These are phyloP conservation scores for Atrichornis clamosus DNA, from an alignment of 2,113 vertebrate species.

Conservation along the genomic window DNA sequence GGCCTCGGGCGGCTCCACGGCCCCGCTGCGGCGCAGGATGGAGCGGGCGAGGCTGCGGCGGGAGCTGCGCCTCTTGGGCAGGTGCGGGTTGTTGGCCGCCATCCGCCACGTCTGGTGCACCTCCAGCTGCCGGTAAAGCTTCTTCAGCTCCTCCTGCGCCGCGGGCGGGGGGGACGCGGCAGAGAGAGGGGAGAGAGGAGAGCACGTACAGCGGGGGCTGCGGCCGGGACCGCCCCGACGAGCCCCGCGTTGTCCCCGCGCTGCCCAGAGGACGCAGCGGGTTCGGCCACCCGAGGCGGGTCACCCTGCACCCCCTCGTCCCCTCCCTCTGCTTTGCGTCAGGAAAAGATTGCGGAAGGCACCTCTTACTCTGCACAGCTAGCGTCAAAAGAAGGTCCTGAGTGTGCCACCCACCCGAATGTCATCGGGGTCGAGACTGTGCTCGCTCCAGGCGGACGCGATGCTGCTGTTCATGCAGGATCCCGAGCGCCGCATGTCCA, in stretches of 20 bases:
- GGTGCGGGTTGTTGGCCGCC: slow-evolving; percentile 88
- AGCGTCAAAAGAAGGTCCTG: slow-evolving; percentile 60
- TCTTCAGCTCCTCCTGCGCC: slow-evolving; percentile 90
- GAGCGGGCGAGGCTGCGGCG: slow-evolving; percentile 79
- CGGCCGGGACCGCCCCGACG: fast-evolving
- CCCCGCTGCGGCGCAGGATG: slow-evolving; percentile 68
- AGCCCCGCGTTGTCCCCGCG: fast-evolving
- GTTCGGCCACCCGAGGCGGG: background rate
- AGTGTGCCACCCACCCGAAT: slow-evolving; percentile 83
- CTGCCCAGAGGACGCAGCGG: background rate
- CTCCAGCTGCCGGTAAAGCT: slow-evolving; percentile 91
- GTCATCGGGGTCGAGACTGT: slow-evolving; percentile 91
- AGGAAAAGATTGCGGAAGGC: slow-evolving; percentile 58
- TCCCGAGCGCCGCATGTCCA: slow-evolving; percentile 82
- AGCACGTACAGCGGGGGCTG: background rate
- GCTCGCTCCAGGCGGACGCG: slow-evolving; percentile 89
- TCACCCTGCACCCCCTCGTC: background rate
- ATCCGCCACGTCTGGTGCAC: slow-evolving; percentile 88
- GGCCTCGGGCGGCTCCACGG: slow-evolving; percentile 77
- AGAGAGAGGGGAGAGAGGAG: background rate
- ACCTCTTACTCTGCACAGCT: slow-evolving; percentile 63
- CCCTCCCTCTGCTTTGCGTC: background rate
- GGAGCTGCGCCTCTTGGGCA: slow-evolving; percentile 83
- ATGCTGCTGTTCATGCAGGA: slow-evolving; percentile 91
- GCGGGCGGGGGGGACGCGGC: background rate